Base-by-base conservation (phyloP, 2,113 vertebrate species). In the Crocuta crocuta region DNA sequence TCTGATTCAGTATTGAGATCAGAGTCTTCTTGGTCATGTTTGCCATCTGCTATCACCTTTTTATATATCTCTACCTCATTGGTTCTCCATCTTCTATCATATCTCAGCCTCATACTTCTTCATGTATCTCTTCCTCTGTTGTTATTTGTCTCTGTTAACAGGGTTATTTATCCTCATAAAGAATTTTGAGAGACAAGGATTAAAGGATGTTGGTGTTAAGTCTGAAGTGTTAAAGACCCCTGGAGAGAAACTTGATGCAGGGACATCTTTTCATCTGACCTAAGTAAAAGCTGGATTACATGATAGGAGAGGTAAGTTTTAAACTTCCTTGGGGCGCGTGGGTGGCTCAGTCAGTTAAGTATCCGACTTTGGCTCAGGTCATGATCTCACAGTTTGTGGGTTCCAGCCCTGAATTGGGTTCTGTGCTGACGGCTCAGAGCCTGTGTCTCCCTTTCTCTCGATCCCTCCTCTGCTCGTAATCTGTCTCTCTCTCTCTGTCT, bases 61-160 rank as follows among this genome's bases (percentile, higher is more conserved):
- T 89, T 53, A 19, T 58, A 3, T 76, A 66, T 96, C 76, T 92
- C 65, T 88, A 12, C 83, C 28, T 95, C 91, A 84, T 48, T 97
- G 96, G 13, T 58, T 97, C 10, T 16, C 13, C 82, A 33, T 90
- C n/a, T 74, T 80, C 71, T 93, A 87, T 92, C 50, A 55, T 83
- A 80, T 86, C 19, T 95, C 43, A 95, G 78, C 53, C 43, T 93
- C 95, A 83, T 95, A 39, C 43, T 70, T 93, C 91, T 86, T 94
- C 68, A 89, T 90, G 68, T 76, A 28, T 66, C 71, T 92, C 66
- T 65, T n/a, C 23, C 61, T 80, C 71, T 78, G 39, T 43, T 97
- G 45, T 89, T 91, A 87, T 95, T 88, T 97, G 88, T 96, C 94
- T 94, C 92, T 82, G 66, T 94, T 96, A 97, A 89, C 43, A 65